These are phyloP conservation scores for Fissipunctia ypsillon DNA, from an alignment of 2,888 invertebrate species.

Conservation along the genomic window DNA sequence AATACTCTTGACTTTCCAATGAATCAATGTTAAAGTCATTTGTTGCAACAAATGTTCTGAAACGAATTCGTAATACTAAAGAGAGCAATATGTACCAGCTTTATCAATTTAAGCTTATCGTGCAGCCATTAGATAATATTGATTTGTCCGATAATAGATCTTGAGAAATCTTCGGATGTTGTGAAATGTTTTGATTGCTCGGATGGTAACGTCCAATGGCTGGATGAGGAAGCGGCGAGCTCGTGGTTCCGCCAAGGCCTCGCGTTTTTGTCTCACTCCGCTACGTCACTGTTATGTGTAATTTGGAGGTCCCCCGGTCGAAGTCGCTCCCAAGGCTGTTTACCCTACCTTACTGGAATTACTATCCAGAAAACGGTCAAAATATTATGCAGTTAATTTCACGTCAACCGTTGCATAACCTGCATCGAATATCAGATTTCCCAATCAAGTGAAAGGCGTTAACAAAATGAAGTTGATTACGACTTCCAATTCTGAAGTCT, in stretches of 20 bases:
- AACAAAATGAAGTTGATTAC: slow-evolving; percentile 51
- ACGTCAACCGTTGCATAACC: slow-evolving; percentile 53
- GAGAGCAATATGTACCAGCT: slow-evolving; percentile 66
- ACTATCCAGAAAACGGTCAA: slow-evolving; percentile 61
- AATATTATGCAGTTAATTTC: slow-evolving; percentile 49
- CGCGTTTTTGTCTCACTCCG: slow-evolving; percentile 83
- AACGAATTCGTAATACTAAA: slow-evolving; percentile 47
- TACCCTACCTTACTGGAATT: slow-evolving; percentile 64
- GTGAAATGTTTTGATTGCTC: slow-evolving; percentile 47
- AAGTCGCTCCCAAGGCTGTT: slow-evolving; percentile 81
- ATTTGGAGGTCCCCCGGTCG: slow-evolving; percentile 90
- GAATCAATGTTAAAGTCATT: slow-evolving; percentile 42
- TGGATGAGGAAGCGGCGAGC: slow-evolving; percentile 79
- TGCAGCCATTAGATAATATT: slow-evolving; percentile 69
- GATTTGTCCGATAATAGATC: slow-evolving; percentile 50
- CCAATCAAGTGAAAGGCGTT: slow-evolving; percentile 64
- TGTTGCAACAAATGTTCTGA: slow-evolving; percentile 37
- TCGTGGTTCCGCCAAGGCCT: slow-evolving; percentile 75
- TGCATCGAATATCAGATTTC: slow-evolving; percentile 55
- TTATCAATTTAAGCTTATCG: slow-evolving; percentile 69
- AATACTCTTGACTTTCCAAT: slow-evolving; percentile 32
- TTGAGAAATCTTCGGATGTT: slow-evolving; percentile 40
- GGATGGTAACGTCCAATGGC: slow-evolving; percentile 70
- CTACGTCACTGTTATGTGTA: slow-evolving; percentile 89
- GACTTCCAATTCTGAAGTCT: slow-evolving; percentile 52